Evolutionary conservation across 2,888 invertebrate genomes (phyloP), one percentile per base, ranked within the genome.

Genomic region (Folsomia manolachei): DNA sequence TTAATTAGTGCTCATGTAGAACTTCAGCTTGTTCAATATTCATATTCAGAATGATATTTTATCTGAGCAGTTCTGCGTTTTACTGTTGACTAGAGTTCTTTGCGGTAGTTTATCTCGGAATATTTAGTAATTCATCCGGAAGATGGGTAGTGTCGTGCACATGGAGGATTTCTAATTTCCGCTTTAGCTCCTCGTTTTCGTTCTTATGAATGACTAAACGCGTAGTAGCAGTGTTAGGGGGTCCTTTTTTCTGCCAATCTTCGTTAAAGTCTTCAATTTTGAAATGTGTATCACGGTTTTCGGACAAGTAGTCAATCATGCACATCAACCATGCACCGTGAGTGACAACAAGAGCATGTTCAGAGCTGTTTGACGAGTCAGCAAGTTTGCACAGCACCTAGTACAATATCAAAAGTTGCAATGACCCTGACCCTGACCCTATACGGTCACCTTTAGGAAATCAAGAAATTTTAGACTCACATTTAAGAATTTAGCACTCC

Each of bases 271-370:
- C 74, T 19, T 66, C 70, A 24, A 78, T 24, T 24, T 73, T 56
- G 60, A 74, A 78, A 18, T 53, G n/a, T 7, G 14, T 18, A 0
- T 71, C 53, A 21, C 19, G 7, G 25, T 69, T 74, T 14, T 63
- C 68, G 11, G 63, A 25, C 18, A 80, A 63, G 21, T 68, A 73
- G 68, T 80, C 80, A 2, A 80, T 18, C 2, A 80, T 70, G n/a
- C 74, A 76, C 56, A 75, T 71, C 11, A 80, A 70, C 79, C 79
- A 80, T 4, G 70, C 73, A 1, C 79, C 79, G 62, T 80, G 80
- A 1, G 78, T 73, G 1, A 80, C 79, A 19, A 78, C 76, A 0
- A 80, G 65, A 56, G 79, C 74, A 61, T 80, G 75, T 67, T 76
- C 78, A 18, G 61, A n/a, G 2, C 66, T 60, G 1, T 62, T 56